A percentile compares a stretch with the other conserved stretches of the same genome.
Evolutionary conservation across 2,888 invertebrate species (phyloP).

Genomic region (Cordilura impudica): DNA sequence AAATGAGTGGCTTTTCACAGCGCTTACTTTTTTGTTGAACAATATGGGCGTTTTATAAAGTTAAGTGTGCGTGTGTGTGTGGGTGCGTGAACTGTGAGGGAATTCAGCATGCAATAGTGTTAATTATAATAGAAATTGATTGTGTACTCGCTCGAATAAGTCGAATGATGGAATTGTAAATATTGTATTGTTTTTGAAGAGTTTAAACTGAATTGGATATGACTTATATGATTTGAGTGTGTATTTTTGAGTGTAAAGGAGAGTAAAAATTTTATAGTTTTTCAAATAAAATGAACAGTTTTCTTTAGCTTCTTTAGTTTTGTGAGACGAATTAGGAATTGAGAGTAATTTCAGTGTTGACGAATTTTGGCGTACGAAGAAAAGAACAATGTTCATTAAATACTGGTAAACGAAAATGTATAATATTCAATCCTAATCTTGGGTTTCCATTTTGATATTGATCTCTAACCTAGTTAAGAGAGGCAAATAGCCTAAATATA

Average conservation of each 20-base stretch:
- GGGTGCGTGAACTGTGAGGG: no score
- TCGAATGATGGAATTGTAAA: neutral
- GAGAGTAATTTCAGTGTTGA: constrained; percentile 44
- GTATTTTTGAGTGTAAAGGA: constrained; percentile 16
- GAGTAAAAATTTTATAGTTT: constrained; percentile 28
- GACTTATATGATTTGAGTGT: constrained; percentile 19
- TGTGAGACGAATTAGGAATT: constrained; percentile 41
- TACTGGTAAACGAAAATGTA: constrained; percentile 79
- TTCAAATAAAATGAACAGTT: constrained; percentile 70
- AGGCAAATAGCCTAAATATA: constrained; percentile 27
- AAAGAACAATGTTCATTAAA: constrained; percentile 78
- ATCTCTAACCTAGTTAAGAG: constrained; percentile 15
- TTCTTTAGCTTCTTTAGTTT: constrained; percentile 66
- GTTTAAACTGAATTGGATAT: constrained; percentile 6
- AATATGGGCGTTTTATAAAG: neutral
- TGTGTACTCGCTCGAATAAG: neutral
- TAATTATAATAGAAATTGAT: neutral
- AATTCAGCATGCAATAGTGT: neutral
- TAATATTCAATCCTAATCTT: constrained; percentile 78
- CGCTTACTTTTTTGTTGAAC: neutral
- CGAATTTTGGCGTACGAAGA: constrained; percentile 61
- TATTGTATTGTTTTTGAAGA: neutral
- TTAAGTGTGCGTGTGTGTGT: neutral
- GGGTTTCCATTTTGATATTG: constrained; percentile 49
- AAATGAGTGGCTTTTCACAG: neutral